These are phyloP conservation scores for Catostylus mosaicus DNA, from an alignment of 30 jellyfish, hydroid and myxozoan genomes.

Conservation along the genomic window DNA sequence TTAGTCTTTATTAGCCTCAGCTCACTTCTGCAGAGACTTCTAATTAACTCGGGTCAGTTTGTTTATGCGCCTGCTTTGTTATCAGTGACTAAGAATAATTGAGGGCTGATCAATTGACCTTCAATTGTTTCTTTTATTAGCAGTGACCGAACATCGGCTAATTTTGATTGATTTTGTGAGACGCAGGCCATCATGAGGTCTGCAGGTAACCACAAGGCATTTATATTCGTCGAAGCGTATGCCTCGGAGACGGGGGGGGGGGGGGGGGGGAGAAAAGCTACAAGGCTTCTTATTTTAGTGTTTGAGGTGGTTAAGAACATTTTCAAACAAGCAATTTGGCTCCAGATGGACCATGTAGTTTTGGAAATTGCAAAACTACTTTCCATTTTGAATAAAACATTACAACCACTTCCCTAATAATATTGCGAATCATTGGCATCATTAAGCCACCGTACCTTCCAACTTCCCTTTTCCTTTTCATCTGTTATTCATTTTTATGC, in stretches of 20 bases:
- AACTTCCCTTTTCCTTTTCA: too few species aligned
- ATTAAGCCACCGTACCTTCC: too few species aligned
- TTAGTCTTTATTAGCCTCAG: slow-evolving; percentile 23
- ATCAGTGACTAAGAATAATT: slow-evolving; percentile 24
- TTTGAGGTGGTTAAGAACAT: neutral
- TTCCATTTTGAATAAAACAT: too few species aligned
- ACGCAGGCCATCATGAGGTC: slow-evolving; percentile 6
- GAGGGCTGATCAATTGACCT: slow-evolving; percentile 25
- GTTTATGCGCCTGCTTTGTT: slow-evolving; percentile 17
- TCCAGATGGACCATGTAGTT: neutral
- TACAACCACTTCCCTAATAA: too few species aligned
- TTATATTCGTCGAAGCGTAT: slow-evolving; percentile 1
- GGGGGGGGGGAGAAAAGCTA: neutral
- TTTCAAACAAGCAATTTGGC: neutral
- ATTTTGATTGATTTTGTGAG: neutral
- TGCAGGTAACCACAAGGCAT: neutral
- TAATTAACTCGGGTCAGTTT: slow-evolving; percentile 36
- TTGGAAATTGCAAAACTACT: too few species aligned
- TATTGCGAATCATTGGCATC: too few species aligned
- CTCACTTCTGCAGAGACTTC: slow-evolving; percentile 19
- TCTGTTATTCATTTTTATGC: too few species aligned
- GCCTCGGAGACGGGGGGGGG: neutral
- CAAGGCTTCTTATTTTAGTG: neutral
- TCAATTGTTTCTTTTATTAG: neutral
- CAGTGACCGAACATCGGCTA: slow-evolving; percentile 26